Conservation (phyloP, 2,797 vertebrate species). For the Megaceryle alcyon region DNA sequence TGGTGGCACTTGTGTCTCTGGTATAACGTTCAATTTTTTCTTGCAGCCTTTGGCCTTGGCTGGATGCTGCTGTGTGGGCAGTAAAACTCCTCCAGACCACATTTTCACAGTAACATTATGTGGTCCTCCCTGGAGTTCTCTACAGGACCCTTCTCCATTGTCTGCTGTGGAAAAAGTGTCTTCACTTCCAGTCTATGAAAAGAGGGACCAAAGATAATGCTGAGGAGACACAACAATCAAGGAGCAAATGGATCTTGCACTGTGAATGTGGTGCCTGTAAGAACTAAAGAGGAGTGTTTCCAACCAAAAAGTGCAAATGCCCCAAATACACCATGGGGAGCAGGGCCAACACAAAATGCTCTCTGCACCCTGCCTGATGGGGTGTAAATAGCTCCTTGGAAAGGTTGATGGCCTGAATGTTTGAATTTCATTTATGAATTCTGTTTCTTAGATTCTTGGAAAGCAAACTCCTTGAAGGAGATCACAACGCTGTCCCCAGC, state of each 20-base stretch:
- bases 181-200: background rate
- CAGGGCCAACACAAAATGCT: background rate
- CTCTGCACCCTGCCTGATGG: background rate
- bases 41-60: background rate
- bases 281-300: background rate
- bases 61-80: background rate
- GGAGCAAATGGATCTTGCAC: background rate
- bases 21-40: background rate
- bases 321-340: background rate
- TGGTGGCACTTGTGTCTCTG: background rate
- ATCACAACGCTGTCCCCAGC: background rate
- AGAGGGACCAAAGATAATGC: background rate
- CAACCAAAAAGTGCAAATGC: background rate
- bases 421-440: background rate
- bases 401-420: background rate
- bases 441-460: background rate
- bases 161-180: background rate
- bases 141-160: background rate
- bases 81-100: background rate
- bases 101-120: background rate
- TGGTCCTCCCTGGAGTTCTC: background rate
- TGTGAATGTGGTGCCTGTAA: background rate
- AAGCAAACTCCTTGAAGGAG: background rate
- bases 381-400: background rate
- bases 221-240: background rate